Conservation (phyloP, 2,797 vertebrate species). For the Petrocephalus sullivani region DNA sequence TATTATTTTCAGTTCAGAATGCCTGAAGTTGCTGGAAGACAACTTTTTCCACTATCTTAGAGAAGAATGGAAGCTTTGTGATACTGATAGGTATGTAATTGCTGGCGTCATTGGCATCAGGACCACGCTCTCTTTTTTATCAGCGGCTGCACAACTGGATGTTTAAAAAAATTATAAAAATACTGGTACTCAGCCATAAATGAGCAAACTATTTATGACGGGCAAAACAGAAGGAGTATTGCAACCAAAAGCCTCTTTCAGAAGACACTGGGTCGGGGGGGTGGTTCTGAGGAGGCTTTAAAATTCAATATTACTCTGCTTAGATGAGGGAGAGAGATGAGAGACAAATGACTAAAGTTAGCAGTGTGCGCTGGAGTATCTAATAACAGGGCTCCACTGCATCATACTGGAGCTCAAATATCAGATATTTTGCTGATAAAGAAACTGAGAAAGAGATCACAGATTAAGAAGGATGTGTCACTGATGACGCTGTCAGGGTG, state of each 20-base stretch:
- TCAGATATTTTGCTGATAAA: neutral
- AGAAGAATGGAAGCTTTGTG: neutral
- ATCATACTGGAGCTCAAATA: neutral
- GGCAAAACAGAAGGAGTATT: neutral
- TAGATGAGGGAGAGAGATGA: neutral
- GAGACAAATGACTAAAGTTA: neutral
- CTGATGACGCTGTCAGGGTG: neutral
- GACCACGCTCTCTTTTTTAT: neutral
- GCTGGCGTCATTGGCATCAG: neutral
- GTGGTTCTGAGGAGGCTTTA: neutral
- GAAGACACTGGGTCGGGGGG: neutral
- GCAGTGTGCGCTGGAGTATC: neutral
- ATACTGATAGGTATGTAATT: neutral
- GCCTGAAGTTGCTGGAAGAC: neutral
- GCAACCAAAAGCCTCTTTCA: neutral
- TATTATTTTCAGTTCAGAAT: neutral
- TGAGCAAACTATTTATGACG: neutral
- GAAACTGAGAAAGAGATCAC: neutral
- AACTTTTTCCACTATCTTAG: neutral
- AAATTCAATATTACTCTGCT: neutral
- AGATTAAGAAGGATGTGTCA: neutral
- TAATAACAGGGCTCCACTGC: neutral
- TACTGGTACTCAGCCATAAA: neutral
- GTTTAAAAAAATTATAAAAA: neutral
- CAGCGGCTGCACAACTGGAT: neutral